Base-by-base conservation (phyloP, 2,797 vertebrate genomes). In the Dallia pectoralis region DNA sequence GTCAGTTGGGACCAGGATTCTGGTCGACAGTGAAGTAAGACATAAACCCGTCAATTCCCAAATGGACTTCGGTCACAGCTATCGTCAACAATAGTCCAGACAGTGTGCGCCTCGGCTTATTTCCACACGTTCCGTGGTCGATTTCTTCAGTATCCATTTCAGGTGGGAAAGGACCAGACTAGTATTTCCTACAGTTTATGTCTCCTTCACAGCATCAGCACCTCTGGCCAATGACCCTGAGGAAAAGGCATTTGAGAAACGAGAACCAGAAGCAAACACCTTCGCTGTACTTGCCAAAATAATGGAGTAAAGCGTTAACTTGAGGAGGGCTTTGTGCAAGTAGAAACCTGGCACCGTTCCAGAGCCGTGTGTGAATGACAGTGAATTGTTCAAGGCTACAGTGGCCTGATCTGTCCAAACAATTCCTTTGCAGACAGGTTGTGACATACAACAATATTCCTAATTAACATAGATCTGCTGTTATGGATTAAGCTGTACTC, bases 401-500 rank as follows among this genome's bases (percentile, higher is more conserved):
- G 68, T 74, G 74, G 51, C 70, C 71, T 67, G 67, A 76, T 79
- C 74, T 76, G 66, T 69, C 64, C 56, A 71, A 77, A 78, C 69
- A 56, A 56, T 68, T 74, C 36, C n/a, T 19, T 59, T 72, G 65
- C 53, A 53, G 67, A 63, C 61, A 77, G 75, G 75, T 81, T 72
- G 67, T 74, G 49, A 62, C 80, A 81, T 40, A 63, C 73, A 81
- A 76, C 71, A 75, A 79, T 76, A 74, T 68, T 81, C 80, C 82
- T 81, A 85, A 81, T 85, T 78, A 70, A 74, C 81, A 71, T 77
- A 61, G 79, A 82, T 56, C 51, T 56, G 51, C 51, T 56, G 16
- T 56, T 56, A 56, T 56, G n/a, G 51, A 56, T 56, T 22, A 56
- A 69, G 25, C 69, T 69, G 22, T 19, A 73, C 74, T 56, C 51